These are phyloP conservation scores for Scelioninae gen. 1 DNA, from an alignment of 2,888 invertebrate species.

Conservation along the genomic window DNA sequence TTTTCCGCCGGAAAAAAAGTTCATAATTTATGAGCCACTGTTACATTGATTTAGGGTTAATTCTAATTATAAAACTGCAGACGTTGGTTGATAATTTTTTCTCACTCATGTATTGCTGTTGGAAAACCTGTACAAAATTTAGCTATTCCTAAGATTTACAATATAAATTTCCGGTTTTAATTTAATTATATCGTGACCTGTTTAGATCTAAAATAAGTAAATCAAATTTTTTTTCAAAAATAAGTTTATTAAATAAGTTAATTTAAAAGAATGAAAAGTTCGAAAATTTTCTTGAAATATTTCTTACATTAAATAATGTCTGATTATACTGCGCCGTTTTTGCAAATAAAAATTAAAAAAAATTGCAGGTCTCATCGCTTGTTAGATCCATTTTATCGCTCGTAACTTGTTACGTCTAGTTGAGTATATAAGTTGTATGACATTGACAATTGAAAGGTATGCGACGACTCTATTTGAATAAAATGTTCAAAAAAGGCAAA, in stretches of 20 bases:
- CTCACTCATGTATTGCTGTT: not conserved
- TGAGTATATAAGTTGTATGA: conserved; percentile 45
- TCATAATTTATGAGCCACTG: conserved; percentile 18
- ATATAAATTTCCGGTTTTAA: too few species aligned
- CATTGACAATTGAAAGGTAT: conserved; percentile 67
- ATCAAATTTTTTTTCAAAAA: too few species aligned
- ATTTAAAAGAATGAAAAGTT: too few species aligned
- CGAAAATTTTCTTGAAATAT: too few species aligned
- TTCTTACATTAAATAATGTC: too few species aligned
- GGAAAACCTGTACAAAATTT: too few species aligned
- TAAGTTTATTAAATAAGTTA: too few species aligned
- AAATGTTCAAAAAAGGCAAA: conserved; percentile 20
- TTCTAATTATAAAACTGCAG: conserved; percentile 58
- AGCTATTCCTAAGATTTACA: too few species aligned
- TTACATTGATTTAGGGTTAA: conserved; percentile 28
- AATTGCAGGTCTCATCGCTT: conserved; percentile 48
- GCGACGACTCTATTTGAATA: conserved; percentile 57
- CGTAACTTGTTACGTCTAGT: conserved; percentile 44
- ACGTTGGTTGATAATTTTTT: conserved; percentile 21
- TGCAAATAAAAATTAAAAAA: conserved; percentile 36
- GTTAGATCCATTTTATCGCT: conserved; percentile 50
- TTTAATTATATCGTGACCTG: too few species aligned
- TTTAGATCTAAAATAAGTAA: too few species aligned
- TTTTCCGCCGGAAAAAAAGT: not conserved
- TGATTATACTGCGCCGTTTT: not conserved